Conservation (phyloP, 2,113 vertebrate species). For the Spea bombifrons region DNA sequence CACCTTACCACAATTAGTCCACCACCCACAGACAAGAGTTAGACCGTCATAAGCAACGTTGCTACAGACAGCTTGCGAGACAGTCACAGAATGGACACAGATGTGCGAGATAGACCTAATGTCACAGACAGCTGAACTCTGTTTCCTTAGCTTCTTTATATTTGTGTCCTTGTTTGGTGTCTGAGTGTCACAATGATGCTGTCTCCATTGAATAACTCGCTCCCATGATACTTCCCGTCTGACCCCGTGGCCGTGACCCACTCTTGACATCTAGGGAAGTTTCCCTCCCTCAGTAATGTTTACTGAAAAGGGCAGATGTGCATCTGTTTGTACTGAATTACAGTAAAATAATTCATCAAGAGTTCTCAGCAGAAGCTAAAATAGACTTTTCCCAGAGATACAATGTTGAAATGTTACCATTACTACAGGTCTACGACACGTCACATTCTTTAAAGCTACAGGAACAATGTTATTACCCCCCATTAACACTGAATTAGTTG, state of each 20-base stretch:
- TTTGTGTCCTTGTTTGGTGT: slow-evolving; percentile 13
- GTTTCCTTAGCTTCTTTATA: slow-evolving; percentile 25
- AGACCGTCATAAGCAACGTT: neutral
- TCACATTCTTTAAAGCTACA: too few relatives aligned
- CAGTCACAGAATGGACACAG: slow-evolving; percentile 9
- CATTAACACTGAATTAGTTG: too few relatives aligned
- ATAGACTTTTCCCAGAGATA: too few relatives aligned
- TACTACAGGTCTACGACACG: too few relatives aligned
- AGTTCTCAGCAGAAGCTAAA: neutral
- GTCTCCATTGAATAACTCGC: neutral
- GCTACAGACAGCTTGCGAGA: slow-evolving; percentile 5
- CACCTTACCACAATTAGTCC: too few relatives aligned
- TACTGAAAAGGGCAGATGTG: slow-evolving; percentile 16
- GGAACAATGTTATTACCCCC: too few relatives aligned
- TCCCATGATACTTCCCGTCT: slow-evolving; percentile 25
- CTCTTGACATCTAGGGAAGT: slow-evolving; percentile 18
- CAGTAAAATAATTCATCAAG: slow-evolving; percentile 4
- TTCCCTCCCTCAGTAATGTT: slow-evolving; percentile 25
- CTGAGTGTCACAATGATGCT: neutral
- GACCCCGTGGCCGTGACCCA: slow-evolving; percentile 24
- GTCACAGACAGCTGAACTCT: slow-evolving; percentile 23
- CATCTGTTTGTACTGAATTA: slow-evolving; percentile 16
- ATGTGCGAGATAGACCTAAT: neutral
- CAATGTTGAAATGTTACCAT: too few relatives aligned
- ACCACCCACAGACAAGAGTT: neutral